Percentiles rank a stretch among this genome's conserved stretches.
Evolutionary conservation across 2,888 invertebrate species (phyloP).

Genomic region (Stenodema calcarata): DNA sequence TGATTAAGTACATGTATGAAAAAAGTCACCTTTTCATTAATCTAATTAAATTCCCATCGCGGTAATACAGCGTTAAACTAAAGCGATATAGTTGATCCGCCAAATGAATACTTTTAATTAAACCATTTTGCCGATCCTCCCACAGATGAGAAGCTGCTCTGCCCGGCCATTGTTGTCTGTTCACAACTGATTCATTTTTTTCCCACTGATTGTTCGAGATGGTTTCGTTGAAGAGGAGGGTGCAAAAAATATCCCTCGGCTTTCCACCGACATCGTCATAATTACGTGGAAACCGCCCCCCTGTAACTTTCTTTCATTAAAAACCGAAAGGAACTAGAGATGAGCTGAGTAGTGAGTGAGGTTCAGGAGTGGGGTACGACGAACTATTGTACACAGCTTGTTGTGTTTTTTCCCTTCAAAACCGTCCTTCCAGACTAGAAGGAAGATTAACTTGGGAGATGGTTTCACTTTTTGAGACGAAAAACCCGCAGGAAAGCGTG

Average conservation of each 20-base stretch:
- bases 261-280: not conserved
- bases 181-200: not conserved
- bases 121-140: not conserved
- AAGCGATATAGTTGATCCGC: not conserved
- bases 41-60: too few species aligned
- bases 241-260: not conserved
- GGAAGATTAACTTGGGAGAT: not conserved
- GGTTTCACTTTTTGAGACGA: not conserved
- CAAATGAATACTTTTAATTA: not conserved
- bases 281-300: slow-evolving; percentile 18
- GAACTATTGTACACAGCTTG: not conserved
- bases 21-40: too few species aligned
- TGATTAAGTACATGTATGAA: too few species aligned
- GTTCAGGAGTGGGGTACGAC: not conserved
- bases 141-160: not conserved
- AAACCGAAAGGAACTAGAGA: not conserved
- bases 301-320: slow-evolving; percentile 32
- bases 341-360: not conserved
- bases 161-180: not conserved
- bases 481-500: not conserved
- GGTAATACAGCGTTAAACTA: too few species aligned
- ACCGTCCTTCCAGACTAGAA: not conserved
- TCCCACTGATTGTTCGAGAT: not conserved
- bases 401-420: not conserved
- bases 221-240: not conserved